Evolutionary conservation across 2,113 vertebrate species (phyloP).

Genomic region (Corvus cornix): DNA sequence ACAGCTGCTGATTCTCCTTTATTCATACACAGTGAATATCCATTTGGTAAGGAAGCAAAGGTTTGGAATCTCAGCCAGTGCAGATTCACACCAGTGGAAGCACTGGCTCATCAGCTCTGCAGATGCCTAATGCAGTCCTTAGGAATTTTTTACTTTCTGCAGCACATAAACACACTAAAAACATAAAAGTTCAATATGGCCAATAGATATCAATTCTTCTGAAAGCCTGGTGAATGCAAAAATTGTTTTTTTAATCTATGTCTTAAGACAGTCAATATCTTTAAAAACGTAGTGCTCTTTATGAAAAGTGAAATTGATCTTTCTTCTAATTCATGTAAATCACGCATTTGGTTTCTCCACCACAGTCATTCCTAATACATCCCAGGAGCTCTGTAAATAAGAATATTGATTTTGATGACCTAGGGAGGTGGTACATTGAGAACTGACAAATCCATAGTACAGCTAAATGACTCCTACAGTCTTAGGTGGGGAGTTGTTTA

Average conservation of each 20-base stretch:
- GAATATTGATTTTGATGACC: background rate
- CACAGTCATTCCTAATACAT: background rate
- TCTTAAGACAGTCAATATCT: background rate
- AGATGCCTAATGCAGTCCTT: background rate
- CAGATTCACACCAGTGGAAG: background rate
- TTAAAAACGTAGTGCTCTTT: background rate
- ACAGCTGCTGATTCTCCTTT: background rate
- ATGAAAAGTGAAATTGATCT: background rate
- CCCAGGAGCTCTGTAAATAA: background rate
- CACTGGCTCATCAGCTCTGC: background rate
- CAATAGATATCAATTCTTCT: background rate
- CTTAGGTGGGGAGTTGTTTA: background rate
- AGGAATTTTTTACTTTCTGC: background rate
- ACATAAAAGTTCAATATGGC: background rate
- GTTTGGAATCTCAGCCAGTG: background rate
- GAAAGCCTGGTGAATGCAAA: background rate
- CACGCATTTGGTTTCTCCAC: background rate
- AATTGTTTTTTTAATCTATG: background rate
- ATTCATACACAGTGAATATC: fast-evolving
- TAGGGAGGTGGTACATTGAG: background rate
- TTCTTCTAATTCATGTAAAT: background rate
- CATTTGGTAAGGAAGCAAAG: background rate
- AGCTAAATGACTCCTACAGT: background rate
- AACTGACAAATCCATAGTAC: background rate
- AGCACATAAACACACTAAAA: background rate